These are phyloP conservation scores for Synodontis membranacea DNA, from an alignment of 2,113 vertebrate genomes.

Conservation along the genomic window DNA sequence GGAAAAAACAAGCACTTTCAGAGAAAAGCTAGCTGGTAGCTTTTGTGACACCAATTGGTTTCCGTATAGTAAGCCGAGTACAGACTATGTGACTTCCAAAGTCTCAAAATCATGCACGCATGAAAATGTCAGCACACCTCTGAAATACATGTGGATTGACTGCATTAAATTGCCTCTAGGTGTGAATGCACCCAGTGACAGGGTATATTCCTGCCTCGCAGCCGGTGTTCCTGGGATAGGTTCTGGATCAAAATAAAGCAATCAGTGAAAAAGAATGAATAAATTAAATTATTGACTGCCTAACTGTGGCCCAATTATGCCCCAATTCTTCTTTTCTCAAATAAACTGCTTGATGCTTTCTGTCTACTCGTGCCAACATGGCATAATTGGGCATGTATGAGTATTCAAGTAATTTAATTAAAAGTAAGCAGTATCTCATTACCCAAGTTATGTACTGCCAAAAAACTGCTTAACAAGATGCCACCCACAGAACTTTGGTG, in stretches of 20 bases:
- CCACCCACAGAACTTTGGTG: constrained; percentile 37
- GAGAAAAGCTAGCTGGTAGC: constrained; percentile 8
- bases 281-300: constrained; percentile 4
- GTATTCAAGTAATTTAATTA: constrained; percentile 34
- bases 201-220: neutral
- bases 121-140: neutral
- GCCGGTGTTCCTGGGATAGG: neutral
- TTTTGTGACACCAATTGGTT: neutral
- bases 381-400: constrained; percentile 23
- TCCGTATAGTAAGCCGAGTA: neutral
- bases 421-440: constrained; percentile 37
- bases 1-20: neutral
- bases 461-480: constrained; percentile 34
- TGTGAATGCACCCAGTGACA: neutral
- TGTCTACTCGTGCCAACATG: constrained; percentile 23
- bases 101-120: neutral
- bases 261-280: constrained; percentile 1
- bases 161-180: neutral
- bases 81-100: neutral
- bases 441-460: constrained; percentile 22
- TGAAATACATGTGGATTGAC: neutral
- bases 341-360: constrained; percentile 21
- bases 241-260: neutral
- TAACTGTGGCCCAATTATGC: constrained; percentile 16
- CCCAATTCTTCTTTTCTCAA: constrained; percentile 24